A percentile compares a stretch with the other conserved stretches of the same genome.
These are phyloP conservation scores for Pygocentrus nattereri DNA, from an alignment of 2,797 vertebrate species.

Conservation along the genomic window DNA sequence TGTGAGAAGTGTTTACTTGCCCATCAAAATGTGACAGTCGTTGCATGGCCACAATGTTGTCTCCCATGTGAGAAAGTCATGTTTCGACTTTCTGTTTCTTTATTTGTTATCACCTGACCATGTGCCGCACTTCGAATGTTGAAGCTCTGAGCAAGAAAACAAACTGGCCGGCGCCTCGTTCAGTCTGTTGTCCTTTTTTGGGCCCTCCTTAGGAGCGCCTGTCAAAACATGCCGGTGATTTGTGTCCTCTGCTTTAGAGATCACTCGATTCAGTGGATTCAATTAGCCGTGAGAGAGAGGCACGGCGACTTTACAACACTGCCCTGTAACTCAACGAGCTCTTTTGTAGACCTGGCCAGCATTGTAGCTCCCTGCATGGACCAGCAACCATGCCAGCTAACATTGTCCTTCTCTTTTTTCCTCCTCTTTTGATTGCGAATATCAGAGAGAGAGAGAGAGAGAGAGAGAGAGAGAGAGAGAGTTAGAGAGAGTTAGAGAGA, in stretches of 20 bases:
- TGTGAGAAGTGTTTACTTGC: background rate
- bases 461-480: conserved; percentile 4
- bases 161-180: background rate
- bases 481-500: conserved; percentile 3
- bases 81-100: conserved; percentile 53
- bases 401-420: conserved; percentile 46
- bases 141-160: conserved; percentile 48
- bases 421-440: conserved; percentile 41
- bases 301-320: conserved; percentile 63
- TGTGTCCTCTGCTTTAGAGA: conserved; percentile 63
- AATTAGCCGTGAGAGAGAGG: conserved; percentile 73
- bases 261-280: conserved; percentile 73
- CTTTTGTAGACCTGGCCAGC: conserved; percentile 52
- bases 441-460: conserved; percentile 48
- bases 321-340: conserved; percentile 59
- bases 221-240: conserved; percentile 66
- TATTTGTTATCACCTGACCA: conserved; percentile 72
- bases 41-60: background rate
- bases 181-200: conserved; percentile 31
- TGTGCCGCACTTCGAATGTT: conserved; percentile 50
- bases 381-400: conserved; percentile 44
- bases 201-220: conserved; percentile 48
- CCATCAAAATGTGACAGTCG: conserved; percentile 3
- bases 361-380: conserved; percentile 51
- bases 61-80: conserved; percentile 63